Base-by-base conservation (phyloP, 2,888 invertebrate genomes). In the Trichogramma dendrolimi region DNA sequence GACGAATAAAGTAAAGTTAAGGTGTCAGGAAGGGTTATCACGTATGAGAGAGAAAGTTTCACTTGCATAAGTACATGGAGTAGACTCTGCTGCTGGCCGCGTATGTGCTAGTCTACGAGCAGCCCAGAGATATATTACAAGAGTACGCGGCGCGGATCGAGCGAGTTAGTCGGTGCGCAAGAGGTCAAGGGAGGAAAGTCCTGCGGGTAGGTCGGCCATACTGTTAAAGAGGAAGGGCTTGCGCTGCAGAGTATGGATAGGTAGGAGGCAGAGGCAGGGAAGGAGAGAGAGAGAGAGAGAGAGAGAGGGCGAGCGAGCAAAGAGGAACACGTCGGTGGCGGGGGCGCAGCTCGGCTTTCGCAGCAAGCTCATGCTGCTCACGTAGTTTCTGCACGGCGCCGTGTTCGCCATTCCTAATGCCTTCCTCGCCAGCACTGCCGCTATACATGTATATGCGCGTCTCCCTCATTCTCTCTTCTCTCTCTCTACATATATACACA, bases 331-430 rank as follows among this genome's bases (percentile, higher is more conserved):
- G 27, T 27, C 50, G 54, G 41, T 14, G 6, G 72, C 70, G 74
- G 74, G 74, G 76, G 74, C 75, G 75, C 27, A 27, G 76, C 78
- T 76, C 44, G 60, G 46, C 58, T 60, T 58, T 55, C 64, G 54
- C 27, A 27, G 27, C 27, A 27, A n/a, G 8, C 60, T 78, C 79
- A 82, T 82, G 82, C 82, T 76, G 79, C 82, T 83, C 83, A 83
- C 83, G 83, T 83, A 83, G 80, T 80, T 80, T 82, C 83, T 82
- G 82, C 82, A 82, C 79, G 78, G 80, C 81, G 80, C 81, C 83
- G 83, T 83, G 83, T 82, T 82, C 82, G 81, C 82, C 83, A 83
- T 83, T 81, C 82, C 80, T 83, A 83, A 83, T 83, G 81, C 80
- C 78, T 74, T 75, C 73, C 72, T 72, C 74, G 75, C 74, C 73